Percentiles rank a stretch among this genome's conserved stretches.
Conservation (phyloP, 2,113 vertebrate species). For the Amazona guildingii region DNA sequence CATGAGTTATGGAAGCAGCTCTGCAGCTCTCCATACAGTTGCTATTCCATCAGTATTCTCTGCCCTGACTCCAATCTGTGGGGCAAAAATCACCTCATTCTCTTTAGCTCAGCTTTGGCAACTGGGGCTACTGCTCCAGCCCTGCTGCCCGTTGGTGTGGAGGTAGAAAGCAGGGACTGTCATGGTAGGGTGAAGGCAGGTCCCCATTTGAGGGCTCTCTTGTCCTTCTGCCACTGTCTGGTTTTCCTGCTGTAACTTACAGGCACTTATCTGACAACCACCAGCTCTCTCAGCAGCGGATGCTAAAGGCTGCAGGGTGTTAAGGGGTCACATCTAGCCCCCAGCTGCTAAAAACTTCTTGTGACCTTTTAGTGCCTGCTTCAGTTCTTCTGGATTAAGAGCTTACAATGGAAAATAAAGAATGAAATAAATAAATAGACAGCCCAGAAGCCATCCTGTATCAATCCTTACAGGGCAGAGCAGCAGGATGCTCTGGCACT, state of each 20-base stretch:
- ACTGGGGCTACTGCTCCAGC: neutral
- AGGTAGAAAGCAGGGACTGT: neutral
- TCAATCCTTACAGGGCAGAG: neutral
- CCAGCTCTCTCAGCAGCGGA: neutral
- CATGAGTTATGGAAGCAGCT: neutral
- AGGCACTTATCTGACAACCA: neutral
- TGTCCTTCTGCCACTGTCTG: neutral
- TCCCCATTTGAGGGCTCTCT: neutral
- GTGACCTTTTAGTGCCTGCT: neutral
- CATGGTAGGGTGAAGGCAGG: neutral
- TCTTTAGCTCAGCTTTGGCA: neutral
- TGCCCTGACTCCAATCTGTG: neutral
- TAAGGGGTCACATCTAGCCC: neutral
- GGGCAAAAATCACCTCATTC: neutral
- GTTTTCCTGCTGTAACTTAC: neutral
- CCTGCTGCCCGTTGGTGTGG: fast-evolving
- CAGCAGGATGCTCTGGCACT: neutral
- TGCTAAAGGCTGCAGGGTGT: neutral
- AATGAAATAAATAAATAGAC: neutral
- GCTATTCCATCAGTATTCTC: neutral
- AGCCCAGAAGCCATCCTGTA: neutral
- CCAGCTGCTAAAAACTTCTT: neutral
- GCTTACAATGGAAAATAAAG: neutral
- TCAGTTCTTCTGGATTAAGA: neutral
- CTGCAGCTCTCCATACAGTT: neutral